phyloP scores from a whole-genome alignment of 1,140 invertebrate genomes.

The Conus betulinus region DNA sequence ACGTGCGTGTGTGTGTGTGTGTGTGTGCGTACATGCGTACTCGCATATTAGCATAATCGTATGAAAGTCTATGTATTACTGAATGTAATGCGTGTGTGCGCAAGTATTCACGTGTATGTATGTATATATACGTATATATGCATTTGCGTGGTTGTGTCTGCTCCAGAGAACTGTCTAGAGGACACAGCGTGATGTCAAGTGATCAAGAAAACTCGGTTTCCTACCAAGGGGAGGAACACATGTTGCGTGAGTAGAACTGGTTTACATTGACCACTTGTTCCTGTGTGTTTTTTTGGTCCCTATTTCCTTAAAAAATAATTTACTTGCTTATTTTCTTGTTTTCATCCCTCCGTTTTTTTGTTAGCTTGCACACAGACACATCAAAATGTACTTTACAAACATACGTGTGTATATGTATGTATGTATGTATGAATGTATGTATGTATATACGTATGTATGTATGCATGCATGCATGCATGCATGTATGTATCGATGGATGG shows the following conservation, averaged over 20 bases:
- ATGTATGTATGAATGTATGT: neutral
- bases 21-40: neutral
- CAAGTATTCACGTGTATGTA: too few species aligned
- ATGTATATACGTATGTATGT: neutral
- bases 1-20: too few species aligned
- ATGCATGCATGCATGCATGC: neutral
- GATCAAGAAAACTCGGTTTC: neutral
- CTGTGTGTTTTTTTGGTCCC: too few species aligned
- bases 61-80: neutral
- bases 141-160: neutral
- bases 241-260: neutral
- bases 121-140: neutral
- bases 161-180: conserved; percentile 10
- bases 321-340: too few species aligned
- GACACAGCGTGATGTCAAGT: neutral
- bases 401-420: too few species aligned
- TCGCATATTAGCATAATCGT: neutral
- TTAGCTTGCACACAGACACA: too few species aligned
- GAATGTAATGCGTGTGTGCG: neutral
- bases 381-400: too few species aligned
- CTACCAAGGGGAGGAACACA: neutral
- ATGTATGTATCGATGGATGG: neutral
- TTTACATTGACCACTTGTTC: too few species aligned
- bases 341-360: too few species aligned
- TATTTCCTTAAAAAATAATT: too few species aligned